Base-by-base conservation (phyloP, 2,113 vertebrate species). In the Sebastes schlegelii region DNA sequence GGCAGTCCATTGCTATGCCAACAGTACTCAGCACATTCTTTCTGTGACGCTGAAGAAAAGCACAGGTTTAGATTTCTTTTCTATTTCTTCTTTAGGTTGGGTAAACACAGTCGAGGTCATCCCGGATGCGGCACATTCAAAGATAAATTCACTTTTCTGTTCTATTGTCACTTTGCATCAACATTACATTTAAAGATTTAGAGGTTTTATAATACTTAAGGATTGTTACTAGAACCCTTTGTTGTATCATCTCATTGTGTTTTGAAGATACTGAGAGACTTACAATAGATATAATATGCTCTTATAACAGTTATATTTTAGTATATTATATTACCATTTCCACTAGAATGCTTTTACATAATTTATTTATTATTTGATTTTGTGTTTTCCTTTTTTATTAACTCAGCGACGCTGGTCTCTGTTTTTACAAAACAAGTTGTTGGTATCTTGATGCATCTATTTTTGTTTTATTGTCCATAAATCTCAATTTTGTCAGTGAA, bases 391-490 rank as follows among this genome's bases (percentile, higher is more conserved):
- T 42, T 43, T 49, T 21, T 46, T 13, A n/a, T 21, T 42, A 17
- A 13, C 40, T 46, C 46, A 71, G 17, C 26, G 8, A 11, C 16
- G 63, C 40, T 17, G 6, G 1, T 63, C 64, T 67, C 11, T 64
- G 42, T 16, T 48, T 77, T 16, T 19, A 16, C 49, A 23, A 52
- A 66, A 58, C 52, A 19, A 5, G 65, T 5, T 43, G 3, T 61
- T 19, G 7, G 14, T 55, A n/a, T 78, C 21, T 64, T 54, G 17
- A 67, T 65, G 54, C 40, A 23, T 84, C 77, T 57, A 21, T 73
- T 84, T 87, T 23, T 5, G 17, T 87, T 80, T 87, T 73, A 69
- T 23, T 73, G 69, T 63, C 40, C 77, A 74, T 83, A 57, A 75
- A 62, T 88, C 43, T 79, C 2, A 34, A 3, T 72, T 83, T 80